Base-by-base conservation (phyloP, 2,888 invertebrate species). In the Augiades crinisus region DNA sequence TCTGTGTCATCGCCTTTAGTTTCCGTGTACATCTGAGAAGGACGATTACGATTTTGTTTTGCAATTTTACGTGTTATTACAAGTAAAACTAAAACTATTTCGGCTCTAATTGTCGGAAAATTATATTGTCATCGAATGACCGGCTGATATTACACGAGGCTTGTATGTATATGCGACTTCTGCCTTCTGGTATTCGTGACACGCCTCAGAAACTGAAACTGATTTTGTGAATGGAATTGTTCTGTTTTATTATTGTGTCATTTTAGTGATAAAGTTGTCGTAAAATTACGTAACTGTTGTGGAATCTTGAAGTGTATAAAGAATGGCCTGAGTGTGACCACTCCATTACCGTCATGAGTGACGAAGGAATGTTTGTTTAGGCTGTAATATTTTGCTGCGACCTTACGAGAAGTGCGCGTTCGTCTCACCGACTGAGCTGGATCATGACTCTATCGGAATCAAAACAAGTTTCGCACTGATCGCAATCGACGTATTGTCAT, bases 111-210 rank as follows among this genome's bases (percentile, higher is more conserved):
- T 80, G 81, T 76, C 73, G 72, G 68, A 72, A 81, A 85, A 86
- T 85, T 86, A 81, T 75, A 88, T 89, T 89, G 90, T 89, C 88
- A 90, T 87, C 88, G 89, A 87, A 83, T 83, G 89, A 90, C 90
- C 90, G 90, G 90, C 90, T 90, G 90, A 90, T 90, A 90, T 88
- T 88, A 89, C 89, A 89, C 88, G 87, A 89, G 89, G 90, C 88
- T 88, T 89, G 88, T 88, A 90, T 90, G 89, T 89, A 84, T 89
- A 87, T 80, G 88, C 86, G 87, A 89, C 88, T 90, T 83, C 86
- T 89, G 75, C 85, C 84, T 88, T 84, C 85, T 85, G 84, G 83
- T 87, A 85, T 87, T 86, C 84, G 88, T 87, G 90, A 90, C 90
- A 90, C 90, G 90, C 90, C 90, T 90, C 87, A 86, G 81, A 86